Evolutionary conservation across 1,140 invertebrate genomes (phyloP), one percentile per base, ranked within the genome.

Genomic region (Chymomyza costata): DNA sequence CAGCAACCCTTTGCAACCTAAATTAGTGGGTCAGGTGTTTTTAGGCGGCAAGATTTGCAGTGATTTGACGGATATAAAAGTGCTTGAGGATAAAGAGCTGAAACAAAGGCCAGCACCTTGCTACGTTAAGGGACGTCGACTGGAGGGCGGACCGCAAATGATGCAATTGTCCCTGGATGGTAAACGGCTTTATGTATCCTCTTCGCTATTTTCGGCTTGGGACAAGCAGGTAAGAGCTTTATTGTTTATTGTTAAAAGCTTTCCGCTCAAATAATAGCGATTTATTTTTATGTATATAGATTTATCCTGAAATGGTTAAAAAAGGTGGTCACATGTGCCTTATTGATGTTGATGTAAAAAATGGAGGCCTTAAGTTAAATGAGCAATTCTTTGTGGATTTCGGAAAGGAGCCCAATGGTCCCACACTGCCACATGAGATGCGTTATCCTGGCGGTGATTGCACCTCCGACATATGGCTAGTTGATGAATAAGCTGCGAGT

Each of bases 381-480:
- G 82, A 90, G 45, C 87, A 96, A 64, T 99, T 99, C 84, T 86
- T 97, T 2, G 90, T 99, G 7, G 95, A 99, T 87, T 99, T 98
- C 88, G 95, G 93, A 7, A 87, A 89, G 19, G 95, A 97, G 82
- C 94, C 95, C 11, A 89, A 92, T 82, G 97, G 97, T 6, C 93
- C 97, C 14, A 89, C 93, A 1, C 84, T 98, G 31, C 95, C 96
- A n/a, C 97, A 99, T 86, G 97, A 99, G 88, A 97, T 97, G 89
- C 91, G 97, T 89, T 97, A 96, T 86, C 96, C 96, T 3, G 96
- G 96, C 28, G 97, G 97, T 30, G 97, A 99, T 86, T 98, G 96
- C 74, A 97, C 95, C 5, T 98, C 96, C 0, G 97, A 99, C 67
- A 98, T 99, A 86, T 99, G 95, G 95, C 74, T 95, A 41, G 88